These are phyloP conservation scores for Lophius piscatorius DNA, from an alignment of 2,113 vertebrate species.

Conservation along the genomic window DNA sequence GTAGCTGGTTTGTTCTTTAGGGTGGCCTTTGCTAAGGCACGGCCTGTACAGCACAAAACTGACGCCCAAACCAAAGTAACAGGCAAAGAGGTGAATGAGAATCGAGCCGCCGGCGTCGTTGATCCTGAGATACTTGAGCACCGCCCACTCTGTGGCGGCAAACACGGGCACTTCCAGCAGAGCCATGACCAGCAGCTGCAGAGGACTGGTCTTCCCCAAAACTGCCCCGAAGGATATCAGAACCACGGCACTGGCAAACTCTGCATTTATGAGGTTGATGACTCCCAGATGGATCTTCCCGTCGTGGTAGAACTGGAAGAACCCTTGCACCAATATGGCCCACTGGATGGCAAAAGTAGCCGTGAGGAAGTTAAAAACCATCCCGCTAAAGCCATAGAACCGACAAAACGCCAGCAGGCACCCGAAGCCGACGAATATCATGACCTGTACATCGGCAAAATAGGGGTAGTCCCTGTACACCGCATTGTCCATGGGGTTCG, in stretches of 20 bases:
- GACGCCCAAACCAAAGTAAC: slow-evolving; percentile 86
- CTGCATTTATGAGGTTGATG: slow-evolving; percentile 81
- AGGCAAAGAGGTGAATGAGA: slow-evolving; percentile 86
- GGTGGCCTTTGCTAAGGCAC: slow-evolving; percentile 39
- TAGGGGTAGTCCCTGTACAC: slow-evolving; percentile 81
- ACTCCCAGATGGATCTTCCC: slow-evolving; percentile 82
- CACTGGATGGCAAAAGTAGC: slow-evolving; percentile 85
- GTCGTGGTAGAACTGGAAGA: slow-evolving; percentile 76
- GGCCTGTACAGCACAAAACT: slow-evolving; percentile 82
- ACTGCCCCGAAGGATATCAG: slow-evolving; percentile 85
- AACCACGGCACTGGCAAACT: slow-evolving; percentile 84
- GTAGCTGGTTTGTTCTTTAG: slow-evolving; percentile 79
- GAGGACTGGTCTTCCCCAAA: slow-evolving; percentile 83
- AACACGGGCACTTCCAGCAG: slow-evolving; percentile 82
- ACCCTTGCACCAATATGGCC: slow-evolving; percentile 84
- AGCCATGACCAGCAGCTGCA: slow-evolving; percentile 86
- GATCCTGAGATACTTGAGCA: slow-evolving; percentile 75
- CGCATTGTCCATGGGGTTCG: slow-evolving; percentile 60
- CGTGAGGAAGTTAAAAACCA: slow-evolving; percentile 85
- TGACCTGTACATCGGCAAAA: slow-evolving; percentile 86
- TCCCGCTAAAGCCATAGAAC: slow-evolving; percentile 80
- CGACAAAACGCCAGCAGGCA: slow-evolving; percentile 86
- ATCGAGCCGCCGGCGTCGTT: slow-evolving; percentile 86
- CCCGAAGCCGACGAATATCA: slow-evolving; percentile 86
- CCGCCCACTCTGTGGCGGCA: slow-evolving; percentile 80